Evolutionary conservation across 2,888 invertebrate species (phyloP).

Genomic region (Megamerina dolium): DNA sequence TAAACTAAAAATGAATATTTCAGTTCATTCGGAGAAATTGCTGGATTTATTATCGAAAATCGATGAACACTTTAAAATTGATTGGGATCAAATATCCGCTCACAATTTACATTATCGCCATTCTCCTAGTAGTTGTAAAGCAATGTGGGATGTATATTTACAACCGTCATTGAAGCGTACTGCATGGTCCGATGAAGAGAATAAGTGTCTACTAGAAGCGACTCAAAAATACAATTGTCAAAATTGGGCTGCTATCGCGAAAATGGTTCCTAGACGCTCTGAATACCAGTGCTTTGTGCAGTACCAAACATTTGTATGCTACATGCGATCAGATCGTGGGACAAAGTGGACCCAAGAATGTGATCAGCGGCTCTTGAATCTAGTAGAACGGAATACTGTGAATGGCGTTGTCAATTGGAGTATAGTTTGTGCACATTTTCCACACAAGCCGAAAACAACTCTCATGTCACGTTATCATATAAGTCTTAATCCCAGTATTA

Average conservation of each 20-base stretch:
- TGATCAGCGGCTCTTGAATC: constrained; percentile 57
- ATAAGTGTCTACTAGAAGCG: constrained; percentile 44
- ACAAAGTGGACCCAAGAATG: constrained; percentile 61
- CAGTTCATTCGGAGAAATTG: constrained; percentile 22
- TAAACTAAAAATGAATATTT: constrained; percentile 16
- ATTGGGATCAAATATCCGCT: constrained; percentile 43
- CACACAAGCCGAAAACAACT: constrained; percentile 59
- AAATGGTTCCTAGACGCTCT: constrained; percentile 55
- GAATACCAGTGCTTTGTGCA: constrained; percentile 67
- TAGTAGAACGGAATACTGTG: constrained; percentile 59
- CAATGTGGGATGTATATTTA: constrained; percentile 66
- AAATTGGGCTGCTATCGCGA: constrained; percentile 64
- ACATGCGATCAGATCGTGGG: constrained; percentile 16
- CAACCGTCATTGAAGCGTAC: constrained; percentile 62
- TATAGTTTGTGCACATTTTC: constrained; percentile 59
- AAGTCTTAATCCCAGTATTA: constrained; percentile 36
- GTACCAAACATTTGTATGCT: constrained; percentile 52
- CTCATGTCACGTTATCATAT: constrained; percentile 57
- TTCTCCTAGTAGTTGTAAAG: constrained; percentile 58
- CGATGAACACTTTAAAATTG: constrained; percentile 32
- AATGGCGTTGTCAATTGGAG: constrained; percentile 71
- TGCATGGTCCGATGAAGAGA: constrained; percentile 54
- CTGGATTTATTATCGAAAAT: constrained; percentile 18
- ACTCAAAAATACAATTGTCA: constrained; percentile 51
- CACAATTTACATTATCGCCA: constrained; percentile 53